Evolutionary conservation across 2,113 vertebrate genomes (phyloP), one percentile per base, ranked within the genome.

Genomic region (Sakesphorus luctuosus): DNA sequence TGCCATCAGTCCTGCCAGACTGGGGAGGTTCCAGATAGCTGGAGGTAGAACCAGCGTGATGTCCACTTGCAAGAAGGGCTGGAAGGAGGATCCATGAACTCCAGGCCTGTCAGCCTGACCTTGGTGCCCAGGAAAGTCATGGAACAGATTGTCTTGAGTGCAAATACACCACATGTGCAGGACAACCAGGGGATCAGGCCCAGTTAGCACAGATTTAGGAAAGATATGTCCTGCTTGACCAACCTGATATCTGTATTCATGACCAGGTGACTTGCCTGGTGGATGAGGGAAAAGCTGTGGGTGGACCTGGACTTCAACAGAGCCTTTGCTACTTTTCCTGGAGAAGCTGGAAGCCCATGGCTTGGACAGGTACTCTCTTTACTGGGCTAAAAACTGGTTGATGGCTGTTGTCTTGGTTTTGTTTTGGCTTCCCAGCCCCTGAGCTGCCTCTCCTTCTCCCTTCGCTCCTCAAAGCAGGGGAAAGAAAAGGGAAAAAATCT

Each of bases 81-180:
- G 28, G 76, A 73, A 80, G 25, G 31, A 58, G 13, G 35, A 65
- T 36, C 31, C 13, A 55, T 28, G 13, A 40, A 72, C 29, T 80
- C 31, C 13, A 72, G 49, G 49, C 16, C 49, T 56, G 40, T 65
- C 58, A 56, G 58, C 29, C n/a, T 56, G 67, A 56, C 17, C 50
- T 35, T 56, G 7, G 58, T 31, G 58, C 40, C 49, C 24, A 31
- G 35, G n/a, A 65, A 56, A 29, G 75, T 40, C 47, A 46, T n/a
- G n/a, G n/a, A n/a, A n/a, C n/a, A n/a, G n/a, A n/a, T n/a, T n/a
- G n/a, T 55, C 40, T 61, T n/a, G 56, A 71, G 53, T 55, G 13
- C 0, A 0, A 55, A 29, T 40, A 71, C 19, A 55, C 8, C 11
- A 18, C n/a, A 47, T 0, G 1, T n/a, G 13, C 66, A 79, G 49